These are phyloP conservation scores for Genyomyrus donnyi DNA, from an alignment of 2,113 vertebrate species.

Conservation along the genomic window DNA sequence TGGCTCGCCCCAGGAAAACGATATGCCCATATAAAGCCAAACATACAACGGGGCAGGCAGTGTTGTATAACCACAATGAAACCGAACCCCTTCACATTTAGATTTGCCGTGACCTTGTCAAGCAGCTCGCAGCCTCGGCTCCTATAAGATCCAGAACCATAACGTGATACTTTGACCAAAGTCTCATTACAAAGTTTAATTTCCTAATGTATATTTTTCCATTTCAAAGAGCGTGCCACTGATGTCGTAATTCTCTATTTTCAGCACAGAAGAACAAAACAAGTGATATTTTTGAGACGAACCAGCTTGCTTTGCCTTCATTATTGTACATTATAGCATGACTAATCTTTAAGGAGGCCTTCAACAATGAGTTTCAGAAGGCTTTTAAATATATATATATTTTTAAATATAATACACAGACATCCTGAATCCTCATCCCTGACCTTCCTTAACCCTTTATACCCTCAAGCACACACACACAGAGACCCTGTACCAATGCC, in stretches of 20 bases:
- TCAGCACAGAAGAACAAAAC: not conserved
- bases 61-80: slow-evolving; percentile 25
- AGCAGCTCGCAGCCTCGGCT: not conserved
- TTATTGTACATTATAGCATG: not conserved
- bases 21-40: slow-evolving; percentile 37
- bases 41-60: not conserved
- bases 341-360: not conserved
- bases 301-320: not conserved
- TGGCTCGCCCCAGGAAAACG: slow-evolving; percentile 26
- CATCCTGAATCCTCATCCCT: slow-evolving; percentile 2
- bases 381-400: not conserved
- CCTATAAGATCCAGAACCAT: not conserved
- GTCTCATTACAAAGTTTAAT: not conserved
- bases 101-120: slow-evolving; percentile 24
- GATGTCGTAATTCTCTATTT: not conserved
- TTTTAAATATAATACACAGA: not conserved
- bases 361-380: not conserved
- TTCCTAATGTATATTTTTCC: not conserved
- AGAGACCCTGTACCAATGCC: not conserved
- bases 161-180: not conserved
- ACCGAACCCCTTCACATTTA: slow-evolving; percentile 8
- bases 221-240: not conserved
- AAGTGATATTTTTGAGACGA: not conserved
- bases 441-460: not conserved
- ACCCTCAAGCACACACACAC: not conserved